Evolutionary conservation across 2,888 invertebrate species (phyloP).

Genomic region (Drosophila testacea): DNA sequence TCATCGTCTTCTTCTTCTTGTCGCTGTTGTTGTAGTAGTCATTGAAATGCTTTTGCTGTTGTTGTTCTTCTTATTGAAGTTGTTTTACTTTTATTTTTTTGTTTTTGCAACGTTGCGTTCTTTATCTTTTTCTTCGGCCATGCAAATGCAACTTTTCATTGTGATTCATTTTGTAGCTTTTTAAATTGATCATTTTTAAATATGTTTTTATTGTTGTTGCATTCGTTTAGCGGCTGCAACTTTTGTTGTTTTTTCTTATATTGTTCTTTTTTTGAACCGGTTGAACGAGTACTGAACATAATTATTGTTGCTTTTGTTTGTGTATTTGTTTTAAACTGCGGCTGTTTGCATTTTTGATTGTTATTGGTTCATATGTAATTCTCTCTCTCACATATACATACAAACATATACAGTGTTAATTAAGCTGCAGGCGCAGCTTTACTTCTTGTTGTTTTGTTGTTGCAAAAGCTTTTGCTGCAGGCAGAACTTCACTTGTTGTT

Average conservation of each 20-base stretch:
- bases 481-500: background rate
- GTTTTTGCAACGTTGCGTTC: slow-evolving; percentile 27
- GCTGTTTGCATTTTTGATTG: slow-evolving; percentile 50
- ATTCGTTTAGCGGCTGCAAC: slow-evolving; percentile 22
- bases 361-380: slow-evolving; percentile 37
- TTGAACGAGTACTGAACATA: slow-evolving; percentile 49
- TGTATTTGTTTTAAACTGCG: slow-evolving; percentile 22
- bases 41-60: slow-evolving; percentile 17
- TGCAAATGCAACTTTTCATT: slow-evolving; percentile 52
- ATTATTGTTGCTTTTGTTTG: slow-evolving; percentile 22
- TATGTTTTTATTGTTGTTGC: slow-evolving; percentile 9
- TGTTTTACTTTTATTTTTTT: background rate
- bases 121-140: slow-evolving; percentile 24
- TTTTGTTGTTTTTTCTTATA: slow-evolving; percentile 8
- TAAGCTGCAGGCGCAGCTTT: slow-evolving; percentile 35
- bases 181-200: slow-evolving; percentile 44
- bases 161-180: slow-evolving; percentile 55
- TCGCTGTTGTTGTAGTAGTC: slow-evolving; percentile 7
- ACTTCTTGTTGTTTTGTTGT: too few relatives aligned
- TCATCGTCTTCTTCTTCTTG: too few relatives aligned
- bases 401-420: slow-evolving; percentile 17
- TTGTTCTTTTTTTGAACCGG: slow-evolving; percentile 41
- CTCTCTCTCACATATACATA: slow-evolving; percentile 3
- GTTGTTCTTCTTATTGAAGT: slow-evolving; percentile 18
- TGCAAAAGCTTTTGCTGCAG: too few relatives aligned